Percentiles rank a stretch among this genome's conserved stretches.
phyloP scores from a whole-genome alignment of 2,888 invertebrate species.

The Apamea crenata region DNA sequence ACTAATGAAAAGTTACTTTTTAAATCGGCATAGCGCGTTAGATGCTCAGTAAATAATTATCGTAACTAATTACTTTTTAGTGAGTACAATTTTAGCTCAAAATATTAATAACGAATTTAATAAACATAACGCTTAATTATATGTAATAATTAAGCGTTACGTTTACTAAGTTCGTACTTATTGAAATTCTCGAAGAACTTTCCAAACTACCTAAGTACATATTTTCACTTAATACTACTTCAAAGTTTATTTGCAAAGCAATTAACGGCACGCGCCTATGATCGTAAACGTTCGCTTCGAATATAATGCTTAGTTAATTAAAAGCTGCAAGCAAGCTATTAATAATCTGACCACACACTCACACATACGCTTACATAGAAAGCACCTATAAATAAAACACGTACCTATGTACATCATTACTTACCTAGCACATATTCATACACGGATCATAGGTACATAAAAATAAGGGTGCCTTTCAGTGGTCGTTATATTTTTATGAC shows the following conservation, averaged over 20 bases:
- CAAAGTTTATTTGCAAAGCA: constrained; percentile 21
- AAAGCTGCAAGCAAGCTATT: constrained; percentile 29
- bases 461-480: not conserved
- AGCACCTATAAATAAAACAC: not conserved
- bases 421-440: not conserved
- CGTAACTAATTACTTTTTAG: not conserved
- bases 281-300: constrained; percentile 33
- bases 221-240: constrained; percentile 19
- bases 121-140: no score
- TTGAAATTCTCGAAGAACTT: constrained; percentile 24
- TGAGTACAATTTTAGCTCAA: not conserved
- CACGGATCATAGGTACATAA: not conserved
- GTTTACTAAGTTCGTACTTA: constrained; percentile 31
- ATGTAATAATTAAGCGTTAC: not conserved
- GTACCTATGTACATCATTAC: not conserved
- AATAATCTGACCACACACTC: constrained; percentile 28
- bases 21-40: not conserved
- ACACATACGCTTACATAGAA: not conserved
- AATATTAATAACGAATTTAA: no score
- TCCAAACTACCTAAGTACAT: constrained; percentile 13
- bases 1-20: not conserved
- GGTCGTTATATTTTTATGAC: constrained; percentile 31
- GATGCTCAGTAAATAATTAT: not conserved
- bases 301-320: constrained; percentile 39
- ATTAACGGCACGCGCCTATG: constrained; percentile 33